phyloP scores from a whole-genome alignment of 2,113 vertebrate species.

The Pachypanchax playfairii region DNA sequence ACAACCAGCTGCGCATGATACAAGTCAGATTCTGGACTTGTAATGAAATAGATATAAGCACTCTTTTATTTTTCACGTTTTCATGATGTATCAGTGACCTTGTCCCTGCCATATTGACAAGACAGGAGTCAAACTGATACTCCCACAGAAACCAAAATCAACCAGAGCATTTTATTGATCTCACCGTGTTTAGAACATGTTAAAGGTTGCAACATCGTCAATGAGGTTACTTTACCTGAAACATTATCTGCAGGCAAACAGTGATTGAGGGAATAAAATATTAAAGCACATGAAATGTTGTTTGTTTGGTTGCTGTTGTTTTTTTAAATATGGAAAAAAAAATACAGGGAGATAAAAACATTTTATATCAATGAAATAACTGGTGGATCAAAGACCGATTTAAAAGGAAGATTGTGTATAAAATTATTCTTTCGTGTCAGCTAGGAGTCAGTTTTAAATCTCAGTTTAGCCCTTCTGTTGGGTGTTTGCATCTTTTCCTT shows the following conservation, averaged over 20 bases:
- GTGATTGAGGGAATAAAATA: not conserved
- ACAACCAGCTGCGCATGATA: too few species aligned
- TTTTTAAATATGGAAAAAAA: too few species aligned
- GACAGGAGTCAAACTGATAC: constrained; percentile 18
- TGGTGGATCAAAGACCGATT: too few species aligned
- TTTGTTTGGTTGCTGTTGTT: too few species aligned
- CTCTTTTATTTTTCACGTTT: too few species aligned
- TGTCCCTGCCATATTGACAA: constrained; percentile 15
- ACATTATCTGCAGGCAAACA: constrained; percentile 15
- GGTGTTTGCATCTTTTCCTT: too few species aligned
- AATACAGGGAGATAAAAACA: too few species aligned
- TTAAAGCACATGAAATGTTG: not conserved
- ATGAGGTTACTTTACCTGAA: constrained; percentile 21
- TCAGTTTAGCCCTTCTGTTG: too few species aligned
- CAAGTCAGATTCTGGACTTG: not conserved
- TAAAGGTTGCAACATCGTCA: constrained; percentile 20
- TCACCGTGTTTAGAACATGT: constrained; percentile 31
- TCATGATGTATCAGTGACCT: constrained; percentile 14
- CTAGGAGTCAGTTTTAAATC: too few species aligned
- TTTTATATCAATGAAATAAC: too few species aligned
- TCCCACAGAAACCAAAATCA: constrained; percentile 24
- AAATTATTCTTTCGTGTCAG: too few species aligned
- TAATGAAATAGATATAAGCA: not conserved
- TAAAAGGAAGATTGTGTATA: too few species aligned
- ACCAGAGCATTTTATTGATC: constrained; percentile 21